phyloP scores from a whole-genome alignment of 1,140 invertebrate species.

The Choristoneura fumiferana region DNA sequence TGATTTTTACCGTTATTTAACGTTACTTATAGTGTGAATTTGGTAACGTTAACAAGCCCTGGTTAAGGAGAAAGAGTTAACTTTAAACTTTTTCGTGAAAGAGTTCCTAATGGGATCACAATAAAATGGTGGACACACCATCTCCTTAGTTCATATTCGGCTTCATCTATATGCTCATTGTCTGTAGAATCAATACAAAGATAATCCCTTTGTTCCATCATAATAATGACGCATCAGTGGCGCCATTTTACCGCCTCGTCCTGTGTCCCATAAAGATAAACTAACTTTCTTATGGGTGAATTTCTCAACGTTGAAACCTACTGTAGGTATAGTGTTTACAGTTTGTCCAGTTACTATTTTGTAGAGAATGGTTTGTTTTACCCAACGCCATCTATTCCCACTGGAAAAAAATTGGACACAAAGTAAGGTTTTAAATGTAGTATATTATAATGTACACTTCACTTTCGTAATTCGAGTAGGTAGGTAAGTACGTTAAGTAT shows the following conservation, averaged over 20 bases:
- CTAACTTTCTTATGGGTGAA: neutral
- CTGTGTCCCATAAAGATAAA: neutral
- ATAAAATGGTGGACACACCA: neutral
- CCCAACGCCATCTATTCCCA: slow-evolving; percentile 14
- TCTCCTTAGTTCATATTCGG: neutral
- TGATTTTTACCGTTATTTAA: no score
- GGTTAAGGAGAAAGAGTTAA: no score
- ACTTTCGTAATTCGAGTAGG: no score
- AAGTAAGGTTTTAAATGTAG: no score
- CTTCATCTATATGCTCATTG: neutral
- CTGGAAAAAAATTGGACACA: neutral
- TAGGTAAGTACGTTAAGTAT: no score
- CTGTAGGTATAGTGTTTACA: neutral
- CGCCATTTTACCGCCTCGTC: neutral
- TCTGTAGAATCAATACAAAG: neutral
- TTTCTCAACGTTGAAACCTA: slow-evolving; percentile 6
- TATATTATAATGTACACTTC: no score
- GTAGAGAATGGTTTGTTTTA: slow-evolving; percentile 10
- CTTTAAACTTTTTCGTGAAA: no score
- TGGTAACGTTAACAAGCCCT: no score
- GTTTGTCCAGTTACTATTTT: neutral
- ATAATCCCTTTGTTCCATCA: neutral
- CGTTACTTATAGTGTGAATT: no score
- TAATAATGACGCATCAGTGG: neutral
- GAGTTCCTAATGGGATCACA: no score